Percentiles rank a stretch among this genome's conserved stretches.
Conservation (phyloP, 2,888 invertebrate genomes). For the Rhorus exstirpatorius region DNA sequence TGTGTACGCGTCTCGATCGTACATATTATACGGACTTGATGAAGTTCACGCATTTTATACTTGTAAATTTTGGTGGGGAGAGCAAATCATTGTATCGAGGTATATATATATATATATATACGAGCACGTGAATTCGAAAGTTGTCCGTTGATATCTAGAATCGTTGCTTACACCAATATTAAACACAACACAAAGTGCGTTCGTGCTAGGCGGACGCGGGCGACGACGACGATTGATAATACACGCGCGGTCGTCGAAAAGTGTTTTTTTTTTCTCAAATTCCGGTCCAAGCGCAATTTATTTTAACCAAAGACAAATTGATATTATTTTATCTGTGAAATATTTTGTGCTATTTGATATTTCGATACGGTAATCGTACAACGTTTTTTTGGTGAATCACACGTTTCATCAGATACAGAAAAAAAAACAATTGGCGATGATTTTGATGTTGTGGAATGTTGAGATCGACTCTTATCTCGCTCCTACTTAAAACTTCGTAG, state of each 20-base stretch:
- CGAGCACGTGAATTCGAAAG: conserved; percentile 64
- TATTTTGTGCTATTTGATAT: conserved; percentile 23
- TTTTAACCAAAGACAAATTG: neutral
- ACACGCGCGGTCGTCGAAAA: conserved; percentile 48
- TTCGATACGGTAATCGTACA: neutral
- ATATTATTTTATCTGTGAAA: conserved; percentile 7
- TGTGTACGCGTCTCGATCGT: conserved; percentile 2
- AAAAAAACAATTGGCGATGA: neutral
- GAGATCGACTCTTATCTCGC: conserved; percentile 6
- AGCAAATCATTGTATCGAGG: conserved; percentile 16
- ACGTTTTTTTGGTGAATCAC: neutral
- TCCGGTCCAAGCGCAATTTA: conserved; percentile 12
- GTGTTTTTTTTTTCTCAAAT: too few species aligned
- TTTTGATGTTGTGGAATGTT: neutral
- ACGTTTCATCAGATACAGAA: neutral
- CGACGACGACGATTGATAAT: conserved; percentile 18
- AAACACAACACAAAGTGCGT: conserved; percentile 43
- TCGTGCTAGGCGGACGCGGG: conserved; percentile 35
- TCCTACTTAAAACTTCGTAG: conserved; percentile 21
- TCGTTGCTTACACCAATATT: conserved; percentile 37
- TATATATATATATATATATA: neutral
- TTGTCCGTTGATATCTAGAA: conserved; percentile 43
- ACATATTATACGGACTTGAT: conserved; percentile 22
- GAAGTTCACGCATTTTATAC: conserved; percentile 28
- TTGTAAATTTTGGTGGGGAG: conserved; percentile 20